Conservation (phyloP, 2,113 vertebrate genomes). For the Paedocypris sp. region DNA sequence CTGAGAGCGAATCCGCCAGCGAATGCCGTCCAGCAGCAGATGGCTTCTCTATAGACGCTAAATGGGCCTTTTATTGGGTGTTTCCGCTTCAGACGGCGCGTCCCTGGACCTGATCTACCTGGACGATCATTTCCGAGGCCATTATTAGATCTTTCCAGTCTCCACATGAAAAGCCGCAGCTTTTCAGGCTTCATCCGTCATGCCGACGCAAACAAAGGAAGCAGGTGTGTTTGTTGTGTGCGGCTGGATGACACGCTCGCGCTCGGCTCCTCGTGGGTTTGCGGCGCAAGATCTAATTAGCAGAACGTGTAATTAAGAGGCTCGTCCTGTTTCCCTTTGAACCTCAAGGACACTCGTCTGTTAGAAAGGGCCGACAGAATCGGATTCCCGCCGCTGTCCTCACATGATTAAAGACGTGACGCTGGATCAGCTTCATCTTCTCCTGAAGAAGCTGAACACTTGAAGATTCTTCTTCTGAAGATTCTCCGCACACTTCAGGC, state of each 20-base stretch:
- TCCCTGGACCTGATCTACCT: conserved; percentile 41
- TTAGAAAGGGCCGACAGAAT: conserved; percentile 76
- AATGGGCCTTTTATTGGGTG: conserved; percentile 39
- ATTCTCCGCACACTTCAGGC: background rate
- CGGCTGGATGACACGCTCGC: conserved; percentile 46
- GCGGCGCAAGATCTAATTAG: conserved; percentile 88
- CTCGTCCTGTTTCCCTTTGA: conserved; percentile 74
- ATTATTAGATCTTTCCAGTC: conserved; percentile 43
- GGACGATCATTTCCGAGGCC: conserved; percentile 37
- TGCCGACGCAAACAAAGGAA: conserved; percentile 36
- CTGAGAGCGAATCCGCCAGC: conserved; percentile 41
- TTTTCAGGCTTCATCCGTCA: conserved; percentile 31
- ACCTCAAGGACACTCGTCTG: conserved; percentile 85
- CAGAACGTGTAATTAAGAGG: conserved; percentile 81
- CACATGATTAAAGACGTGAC: conserved; percentile 71
- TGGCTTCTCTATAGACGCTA: conserved; percentile 41
- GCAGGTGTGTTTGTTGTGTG: conserved; percentile 44
- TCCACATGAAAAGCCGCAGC: conserved; percentile 23
- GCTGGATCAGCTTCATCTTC: conserved; percentile 61
- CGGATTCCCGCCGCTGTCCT: conserved; percentile 60
- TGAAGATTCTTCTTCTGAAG: no score
- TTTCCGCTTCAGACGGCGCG: conserved; percentile 37
- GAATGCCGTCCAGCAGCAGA: conserved; percentile 43
- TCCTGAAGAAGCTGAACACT: background rate
- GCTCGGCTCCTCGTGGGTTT: conserved; percentile 74